These are phyloP conservation scores for Microcaecilia unicolor DNA, from an alignment of 2,797 vertebrate genomes.

Conservation along the genomic window DNA sequence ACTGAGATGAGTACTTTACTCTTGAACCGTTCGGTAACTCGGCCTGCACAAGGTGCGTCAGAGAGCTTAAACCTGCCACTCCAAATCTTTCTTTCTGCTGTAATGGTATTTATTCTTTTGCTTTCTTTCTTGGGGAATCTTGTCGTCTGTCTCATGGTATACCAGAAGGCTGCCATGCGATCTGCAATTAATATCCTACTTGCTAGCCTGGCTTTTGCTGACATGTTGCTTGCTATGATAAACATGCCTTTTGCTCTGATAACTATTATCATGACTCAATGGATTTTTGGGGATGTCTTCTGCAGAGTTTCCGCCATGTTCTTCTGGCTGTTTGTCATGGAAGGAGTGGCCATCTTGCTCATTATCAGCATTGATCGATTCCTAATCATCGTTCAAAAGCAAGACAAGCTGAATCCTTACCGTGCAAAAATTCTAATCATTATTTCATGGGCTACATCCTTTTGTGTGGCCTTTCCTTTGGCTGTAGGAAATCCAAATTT, in stretches of 20 bases:
- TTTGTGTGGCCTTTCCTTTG: conserved; percentile 80
- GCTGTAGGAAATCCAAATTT: conserved; percentile 78
- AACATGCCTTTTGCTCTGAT: conserved; percentile 93
- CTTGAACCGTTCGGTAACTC: conserved; percentile 38
- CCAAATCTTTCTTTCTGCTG: conserved; percentile 79
- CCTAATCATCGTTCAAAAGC: conserved; percentile 92
- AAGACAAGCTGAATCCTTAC: conserved; percentile 87
- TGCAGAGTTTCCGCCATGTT: conserved; percentile 90
- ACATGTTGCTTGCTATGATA: conserved; percentile 87
- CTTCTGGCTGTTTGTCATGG: conserved; percentile 91
- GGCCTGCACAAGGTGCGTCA: conserved; percentile 40
- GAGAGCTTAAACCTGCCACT: conserved; percentile 71
- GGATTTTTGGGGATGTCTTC: conserved; percentile 86
- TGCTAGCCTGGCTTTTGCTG: conserved; percentile 90
- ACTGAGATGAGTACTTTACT: conserved; percentile 38
- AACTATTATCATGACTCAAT: conserved; percentile 75
- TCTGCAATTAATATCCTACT: conserved; percentile 97
- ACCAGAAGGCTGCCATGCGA: conserved; percentile 93
- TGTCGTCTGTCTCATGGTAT: conserved; percentile 96
- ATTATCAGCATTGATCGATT: conserved; percentile 96
- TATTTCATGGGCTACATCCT: conserved; percentile 81
- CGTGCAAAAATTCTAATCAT: conserved; percentile 83
- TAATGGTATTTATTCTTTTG: conserved; percentile 77
- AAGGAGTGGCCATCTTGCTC: conserved; percentile 88
- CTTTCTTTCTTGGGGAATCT: conserved; percentile 87